Conservation (phyloP, 2,113 vertebrate genomes). For the Lampris incognitus region DNA sequence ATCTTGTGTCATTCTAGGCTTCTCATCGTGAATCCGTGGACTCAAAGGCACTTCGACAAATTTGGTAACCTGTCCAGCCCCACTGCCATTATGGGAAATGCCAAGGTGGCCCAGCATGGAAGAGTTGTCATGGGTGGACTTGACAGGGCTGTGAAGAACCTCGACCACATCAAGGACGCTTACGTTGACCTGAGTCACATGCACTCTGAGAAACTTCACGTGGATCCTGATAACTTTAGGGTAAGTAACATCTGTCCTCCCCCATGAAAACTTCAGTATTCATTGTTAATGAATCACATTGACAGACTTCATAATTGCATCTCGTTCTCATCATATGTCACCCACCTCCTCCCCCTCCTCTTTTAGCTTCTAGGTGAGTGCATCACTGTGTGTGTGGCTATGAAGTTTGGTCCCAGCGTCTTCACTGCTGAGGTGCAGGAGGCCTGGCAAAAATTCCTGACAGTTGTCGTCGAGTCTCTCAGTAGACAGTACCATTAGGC, state of each 20-base stretch:
- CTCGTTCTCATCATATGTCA: too few relatives aligned
- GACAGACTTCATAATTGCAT: too few relatives aligned
- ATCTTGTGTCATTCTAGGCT: conserved; percentile 45
- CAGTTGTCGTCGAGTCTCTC: conserved; percentile 38
- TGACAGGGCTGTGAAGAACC: conserved; percentile 72
- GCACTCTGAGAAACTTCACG: conserved; percentile 85
- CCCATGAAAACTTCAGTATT: too few relatives aligned
- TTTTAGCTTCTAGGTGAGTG: conserved; percentile 10
- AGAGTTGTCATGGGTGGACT: conserved; percentile 78
- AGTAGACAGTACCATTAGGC: conserved; percentile 35
- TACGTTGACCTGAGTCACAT: conserved; percentile 81
- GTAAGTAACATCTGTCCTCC: conserved; percentile 55
- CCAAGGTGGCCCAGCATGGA: conserved; percentile 74
- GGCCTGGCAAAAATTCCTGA: conserved; percentile 81
- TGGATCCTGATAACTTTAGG: conserved; percentile 89
- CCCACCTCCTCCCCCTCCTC: too few relatives aligned
- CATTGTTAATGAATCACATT: too few relatives aligned
- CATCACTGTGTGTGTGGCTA: conserved; percentile 47
- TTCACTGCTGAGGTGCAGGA: conserved; percentile 76
- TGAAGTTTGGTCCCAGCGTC: conserved; percentile 33
- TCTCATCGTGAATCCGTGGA: conserved; percentile 78
- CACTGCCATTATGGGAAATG: conserved; percentile 64
- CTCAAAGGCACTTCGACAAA: conserved; percentile 85
- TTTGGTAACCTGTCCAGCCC: conserved; percentile 82
- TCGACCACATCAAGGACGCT: conserved; percentile 73